Evolutionary conservation across 2,113 vertebrate species (phyloP), one percentile per base, ranked within the genome.

Genomic region (Patagioenas fasciata): DNA sequence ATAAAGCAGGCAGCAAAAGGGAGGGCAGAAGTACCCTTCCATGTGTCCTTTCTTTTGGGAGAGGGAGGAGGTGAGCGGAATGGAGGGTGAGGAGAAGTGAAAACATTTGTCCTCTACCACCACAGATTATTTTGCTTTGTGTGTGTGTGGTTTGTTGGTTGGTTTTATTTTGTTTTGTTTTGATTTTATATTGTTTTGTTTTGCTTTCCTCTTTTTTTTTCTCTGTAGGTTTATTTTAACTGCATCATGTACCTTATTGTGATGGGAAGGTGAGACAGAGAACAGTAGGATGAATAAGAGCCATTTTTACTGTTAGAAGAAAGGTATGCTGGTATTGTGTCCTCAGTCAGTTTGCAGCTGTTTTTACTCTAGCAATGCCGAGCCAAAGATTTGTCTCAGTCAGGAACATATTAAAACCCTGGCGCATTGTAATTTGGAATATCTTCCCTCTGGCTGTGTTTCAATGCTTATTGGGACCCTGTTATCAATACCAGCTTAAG

Each of bases 351-450:
- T 83, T 90, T 89, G 60, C 72, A 95, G 71, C 56, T 94, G 72
- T 74, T 95, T 91, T 91, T 62, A 17, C 72, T 91, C 89, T 78
- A 86, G 65, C 21, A 54, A 2, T 51, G n/a, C 47, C 71, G 51
- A 91, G 67, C 47, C 51, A 61, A 90, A 88, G 78, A 79, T 81
- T 93, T 84, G 26, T 87, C 69, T 96, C 89, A 70, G 83, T 89
- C 72, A 61, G 91, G 69, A 96, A 75, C 80, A 42, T 51, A 86
- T 87, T 93, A 91, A 93, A 62, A 64, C 57, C 81, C 65, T 86
- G 77, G 91, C 77, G 75, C 4, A 7, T 34, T 87, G 51, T 74
- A n/a, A 75, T 86, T 96, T 89, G 73, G 77, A 91, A 87, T 67
- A 79, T 69, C 57, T 95, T 89, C 44, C 51, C 48, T 5, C 9